Base-by-base conservation (phyloP, 2,113 vertebrate genomes). In the Callorhinus ursinus region DNA sequence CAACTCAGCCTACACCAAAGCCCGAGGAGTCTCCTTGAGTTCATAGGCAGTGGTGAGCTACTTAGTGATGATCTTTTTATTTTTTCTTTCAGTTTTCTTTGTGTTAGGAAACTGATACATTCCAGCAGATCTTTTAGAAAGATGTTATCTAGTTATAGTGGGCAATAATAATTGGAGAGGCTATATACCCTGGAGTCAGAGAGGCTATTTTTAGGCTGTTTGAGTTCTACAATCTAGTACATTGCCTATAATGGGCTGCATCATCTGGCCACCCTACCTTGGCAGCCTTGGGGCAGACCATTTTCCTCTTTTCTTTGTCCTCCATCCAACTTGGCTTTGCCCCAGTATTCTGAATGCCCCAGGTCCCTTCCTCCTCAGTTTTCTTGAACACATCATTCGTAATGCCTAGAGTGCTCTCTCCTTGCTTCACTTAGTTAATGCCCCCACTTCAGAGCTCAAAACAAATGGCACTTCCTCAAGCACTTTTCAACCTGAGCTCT, bases 401-500 rank as follows among this genome's bases (percentile, higher is more conserved):
- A 49, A 55, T 80, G 76, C 31, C 53, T 72, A 81, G 61, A 51
- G 28, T 59, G 8, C 1, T 80, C 28, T 82, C 53, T 61, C 46
- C 11, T 55, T 53, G n/a, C 24, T 82, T 71, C 80, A 61, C 26
- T 36, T 57, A 81, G 26, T 80, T 87, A 93, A 81, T 46, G 31
- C 31, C 42, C 55, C 63, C 63, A 85, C 77, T 81, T 96, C 31
- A 28, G 24, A 51, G 71, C 36, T 74, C 76, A 95, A 82, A 39
- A 83, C 42, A 88, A 91, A 88, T 33, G 46, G 65, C 7, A 51
- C 42, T 94, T 97, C 59, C 69, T 74, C n/a, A 91, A 42, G 59
- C 80, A 88, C 90, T 85, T 86, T 59, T 96, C 33, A 39, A 31
- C 55, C 55, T 85, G 57, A 65, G 53, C 71, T 80, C 90, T 96